Evolutionary conservation across 2,797 vertebrate species (phyloP), one percentile per base, ranked within the genome.

Genomic region (Malurus splendens): DNA sequence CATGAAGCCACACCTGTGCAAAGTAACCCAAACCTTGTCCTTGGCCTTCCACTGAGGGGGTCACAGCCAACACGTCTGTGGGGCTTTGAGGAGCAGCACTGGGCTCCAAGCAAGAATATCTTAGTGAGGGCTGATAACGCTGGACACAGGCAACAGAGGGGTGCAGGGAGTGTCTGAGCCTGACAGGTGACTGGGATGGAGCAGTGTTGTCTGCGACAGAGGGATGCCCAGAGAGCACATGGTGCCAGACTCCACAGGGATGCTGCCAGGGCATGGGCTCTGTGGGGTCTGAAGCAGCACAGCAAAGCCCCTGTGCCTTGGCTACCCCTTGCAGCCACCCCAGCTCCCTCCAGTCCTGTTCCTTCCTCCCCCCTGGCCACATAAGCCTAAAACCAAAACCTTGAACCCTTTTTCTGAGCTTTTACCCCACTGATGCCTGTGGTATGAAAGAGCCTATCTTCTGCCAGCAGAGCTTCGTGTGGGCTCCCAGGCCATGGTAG

Each of bases 21-120:
- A 82, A 82, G 44, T 54, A 76, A 45, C 23, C 16, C 60, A 62
- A 62, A 76, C 10, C 30, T 39, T 9, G 4, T 36, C 54, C 30
- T 1, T 1, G 50, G 64, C 54, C 23, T 73, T 54, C 14, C 0
- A 2, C 54, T 39, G 39, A 64, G 45, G 23, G 6, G 14, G 30
- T 64, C 39, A 59, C 0, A 1, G 76, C 60, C 65, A 60, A 15
- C 0, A 0, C 15, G 45, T 14, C 1, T 0, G 0, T 9, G 39
- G 48, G 42, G 25, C 30, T 48, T 28, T 72, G 41, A 38, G 59
- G 28, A 86, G 41, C 4, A 10, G 68, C 6, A 12, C 42, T 33
- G 71, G 51, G 28, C 67, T 70, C 64, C 3, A 10, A 72, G 71
- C 60, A 59, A 70, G 60, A 62, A 32, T 1, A 3, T 16, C 42